A percentile compares a stretch with the other conserved stretches of the same genome.
phyloP scores from a whole-genome alignment of 2,113 vertebrate species.

The Danio rerio region DNA sequence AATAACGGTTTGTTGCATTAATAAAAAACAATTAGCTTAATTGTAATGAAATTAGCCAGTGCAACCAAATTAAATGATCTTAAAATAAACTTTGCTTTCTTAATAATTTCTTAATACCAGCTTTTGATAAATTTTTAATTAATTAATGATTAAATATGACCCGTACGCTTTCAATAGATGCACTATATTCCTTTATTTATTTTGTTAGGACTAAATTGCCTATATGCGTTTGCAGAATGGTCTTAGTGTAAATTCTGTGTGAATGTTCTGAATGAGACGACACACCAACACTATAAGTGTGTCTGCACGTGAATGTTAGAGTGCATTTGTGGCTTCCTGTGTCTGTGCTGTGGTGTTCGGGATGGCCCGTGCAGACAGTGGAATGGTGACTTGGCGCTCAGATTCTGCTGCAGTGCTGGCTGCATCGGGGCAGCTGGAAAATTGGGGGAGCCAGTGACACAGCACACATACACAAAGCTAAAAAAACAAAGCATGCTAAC shows the following conservation, averaged over 20 bases:
- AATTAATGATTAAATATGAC: background rate
- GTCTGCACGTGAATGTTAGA: constrained; percentile 33
- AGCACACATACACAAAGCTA: constrained; percentile 14
- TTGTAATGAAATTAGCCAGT: background rate
- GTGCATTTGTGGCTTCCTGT: constrained; percentile 53
- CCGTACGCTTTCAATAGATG: background rate
- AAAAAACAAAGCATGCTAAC: background rate
- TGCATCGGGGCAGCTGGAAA: constrained; percentile 24
- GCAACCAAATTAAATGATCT: background rate
- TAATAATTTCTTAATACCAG: background rate
- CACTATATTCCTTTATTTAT: background rate
- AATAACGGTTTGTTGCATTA: background rate
- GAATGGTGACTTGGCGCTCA: constrained; percentile 43
- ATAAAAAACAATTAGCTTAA: background rate
- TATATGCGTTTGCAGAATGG: background rate
- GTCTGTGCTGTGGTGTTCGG: constrained; percentile 31
- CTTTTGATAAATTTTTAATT: background rate
- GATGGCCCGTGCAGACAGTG: constrained; percentile 20
- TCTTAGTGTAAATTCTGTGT: background rate
- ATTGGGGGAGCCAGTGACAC: constrained; percentile 39
- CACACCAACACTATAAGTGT: constrained; percentile 32
- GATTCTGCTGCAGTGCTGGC: constrained; percentile 43
- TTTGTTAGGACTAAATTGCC: background rate
- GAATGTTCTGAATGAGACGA: constrained; percentile 28
- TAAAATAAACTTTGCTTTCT: background rate